Evolutionary conservation across 2,113 vertebrate species (phyloP).

Genomic region (Sus scrofa): T2T-Sscrofa CM000812.6:189756501-189757000

Average conservation of each 20-base stretch:
- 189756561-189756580: neutral
- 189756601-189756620: neutral
- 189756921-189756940: neutral
- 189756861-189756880: neutral
- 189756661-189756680: neutral
- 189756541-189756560: neutral
- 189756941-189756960: neutral
- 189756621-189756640: neutral
- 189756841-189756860: neutral
- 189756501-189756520: neutral
- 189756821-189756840: neutral
- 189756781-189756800: neutral
- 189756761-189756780: neutral
- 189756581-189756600: neutral
- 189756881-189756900: neutral
- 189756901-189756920: neutral
- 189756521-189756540: neutral
- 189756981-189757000: conserved; percentile 20
- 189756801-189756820: neutral
- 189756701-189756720: neutral
- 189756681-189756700: neutral
- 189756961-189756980: neutral
- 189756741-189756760: neutral
- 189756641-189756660: neutral
- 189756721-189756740: neutral